Evolutionary conservation across 2,888 invertebrate genomes (phyloP).

Genomic region (Galerucella calmariensis): DNA sequence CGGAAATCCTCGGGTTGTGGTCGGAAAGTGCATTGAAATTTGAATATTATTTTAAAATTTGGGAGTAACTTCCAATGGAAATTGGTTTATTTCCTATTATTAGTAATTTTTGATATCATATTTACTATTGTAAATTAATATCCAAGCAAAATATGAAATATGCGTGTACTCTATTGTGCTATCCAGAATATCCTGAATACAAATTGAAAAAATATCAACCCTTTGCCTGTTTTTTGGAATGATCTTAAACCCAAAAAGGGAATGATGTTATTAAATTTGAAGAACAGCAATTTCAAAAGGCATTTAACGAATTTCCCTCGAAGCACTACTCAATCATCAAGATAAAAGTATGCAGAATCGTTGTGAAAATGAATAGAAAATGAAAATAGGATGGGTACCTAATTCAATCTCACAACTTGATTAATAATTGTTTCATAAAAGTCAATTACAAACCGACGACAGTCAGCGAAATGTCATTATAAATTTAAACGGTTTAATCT

Average conservation of each 20-base stretch:
- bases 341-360: constrained; percentile 3
- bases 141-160: too few species aligned
- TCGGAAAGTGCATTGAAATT: too few species aligned
- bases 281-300: constrained; percentile 10
- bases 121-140: too few species aligned
- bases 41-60: too few species aligned
- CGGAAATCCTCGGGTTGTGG: too few species aligned
- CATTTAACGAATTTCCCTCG: constrained; percentile 12
- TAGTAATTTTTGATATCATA: too few species aligned
- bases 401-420: constrained; percentile 33
- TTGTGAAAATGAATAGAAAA: constrained; percentile 5
- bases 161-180: too few species aligned
- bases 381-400: constrained; percentile 14
- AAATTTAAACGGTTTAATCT: constrained; percentile 57
- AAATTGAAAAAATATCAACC: not conserved
- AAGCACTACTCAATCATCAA: constrained; percentile 6
- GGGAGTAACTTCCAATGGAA: too few species aligned
- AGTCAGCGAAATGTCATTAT: constrained; percentile 54
- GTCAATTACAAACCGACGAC: constrained; percentile 42
- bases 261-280: constrained; percentile 11
- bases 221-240: not conserved
- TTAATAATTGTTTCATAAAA: constrained; percentile 41
- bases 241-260: not conserved
- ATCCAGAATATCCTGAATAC: not conserved
- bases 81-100: too few species aligned